phyloP scores from a whole-genome alignment of 2,113 vertebrate genomes.

The Prionailurus bengalensis region DNA sequence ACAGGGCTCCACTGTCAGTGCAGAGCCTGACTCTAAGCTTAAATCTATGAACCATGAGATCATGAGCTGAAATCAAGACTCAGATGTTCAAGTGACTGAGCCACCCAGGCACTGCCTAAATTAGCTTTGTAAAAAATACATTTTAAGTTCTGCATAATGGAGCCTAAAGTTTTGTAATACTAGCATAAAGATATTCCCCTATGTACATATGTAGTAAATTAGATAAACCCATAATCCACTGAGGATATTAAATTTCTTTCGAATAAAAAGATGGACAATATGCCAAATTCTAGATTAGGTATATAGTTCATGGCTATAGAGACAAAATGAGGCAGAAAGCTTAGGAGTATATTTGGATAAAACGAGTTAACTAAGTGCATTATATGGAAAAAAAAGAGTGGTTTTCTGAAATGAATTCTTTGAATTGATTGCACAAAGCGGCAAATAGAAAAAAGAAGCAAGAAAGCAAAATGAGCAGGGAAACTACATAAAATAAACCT shows the following conservation, averaged over 20 bases:
- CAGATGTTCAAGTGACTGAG: too few species aligned
- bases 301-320: neutral
- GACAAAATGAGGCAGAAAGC: neutral
- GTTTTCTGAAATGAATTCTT: neutral
- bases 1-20: too few species aligned
- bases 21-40: too few species aligned
- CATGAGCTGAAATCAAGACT: too few species aligned
- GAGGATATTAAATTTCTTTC: neutral
- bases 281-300: neutral
- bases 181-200: neutral
- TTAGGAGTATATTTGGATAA: constrained; percentile 28
- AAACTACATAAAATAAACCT: neutral
- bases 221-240: neutral
- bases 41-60: too few species aligned
- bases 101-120: too few species aligned
- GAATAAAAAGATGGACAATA: neutral
- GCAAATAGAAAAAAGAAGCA: neutral
- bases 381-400: neutral
- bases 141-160: neutral
- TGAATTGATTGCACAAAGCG: neutral
- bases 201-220: neutral
- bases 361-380: neutral
- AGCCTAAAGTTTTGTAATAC: neutral
- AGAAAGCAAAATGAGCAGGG: neutral
- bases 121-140: neutral